Base-by-base conservation (phyloP, 2,113 vertebrate species). In the Cygnus buccinator region DNA sequence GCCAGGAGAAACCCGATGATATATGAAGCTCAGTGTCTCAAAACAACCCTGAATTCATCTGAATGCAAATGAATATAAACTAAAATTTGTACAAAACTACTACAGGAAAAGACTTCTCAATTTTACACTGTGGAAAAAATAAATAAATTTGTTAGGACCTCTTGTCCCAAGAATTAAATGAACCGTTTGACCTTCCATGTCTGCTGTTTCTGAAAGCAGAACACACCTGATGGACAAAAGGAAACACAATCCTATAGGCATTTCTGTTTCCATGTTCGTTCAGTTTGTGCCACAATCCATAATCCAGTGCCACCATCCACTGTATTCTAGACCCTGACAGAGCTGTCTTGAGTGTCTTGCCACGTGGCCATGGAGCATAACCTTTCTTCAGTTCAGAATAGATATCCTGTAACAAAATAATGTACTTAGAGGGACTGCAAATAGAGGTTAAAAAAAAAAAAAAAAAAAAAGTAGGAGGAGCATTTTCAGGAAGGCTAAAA, bases 401-500 rank as follows among this genome's bases (percentile, higher is more conserved):
- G 22, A 61, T 67, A 83, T 88, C 22, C 48, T 89, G 94, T 59
- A 75, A 12, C 3, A 87, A 85, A 82, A 70, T 8, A 76, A 92
- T 25, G 26, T 82, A 22, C 41, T 67, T n/a, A 68, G 23, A 93
- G 41, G 81, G 25, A 83, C 57, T 89, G 77, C n/a, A 83, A 52
- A 71, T 19, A 81, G 15, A 87, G 41, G 61, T 50, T 79, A 81
- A 21, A 21, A 21, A 50, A 50, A 84, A 84, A 84, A 50, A 84
- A 84, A 84, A 89, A 90, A 83, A 90, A 89, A 84, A 67, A 85
- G 85, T 26, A 44, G 37, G 44, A 93, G 67, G 37, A 72, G 6
- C 59, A 79, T 75, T 72, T 95, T 62, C 68, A 78, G 52, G 25
- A 93, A 58, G 68, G 89, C 58, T 84, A 21, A 90, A 95, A 95